A percentile compares a stretch with the other conserved stretches of the same genome.
Conservation (phyloP, 2,797 vertebrate species). For the Dromococcyx pavoninus region DNA sequence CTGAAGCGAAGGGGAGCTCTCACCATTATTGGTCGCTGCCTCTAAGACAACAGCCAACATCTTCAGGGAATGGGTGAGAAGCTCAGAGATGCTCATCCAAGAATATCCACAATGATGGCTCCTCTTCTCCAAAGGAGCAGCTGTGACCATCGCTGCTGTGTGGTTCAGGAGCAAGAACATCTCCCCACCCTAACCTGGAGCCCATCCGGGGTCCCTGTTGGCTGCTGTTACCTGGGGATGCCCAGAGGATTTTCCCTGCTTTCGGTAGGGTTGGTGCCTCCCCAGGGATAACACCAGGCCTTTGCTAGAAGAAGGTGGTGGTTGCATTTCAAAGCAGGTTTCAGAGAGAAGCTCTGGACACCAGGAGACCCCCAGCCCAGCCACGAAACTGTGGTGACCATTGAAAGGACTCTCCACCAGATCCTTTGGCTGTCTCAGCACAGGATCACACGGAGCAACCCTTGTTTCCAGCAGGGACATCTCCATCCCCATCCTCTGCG, state of each 20-base stretch:
- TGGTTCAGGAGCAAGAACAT: background rate
- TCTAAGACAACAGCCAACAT: background rate
- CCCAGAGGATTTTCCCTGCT: background rate
- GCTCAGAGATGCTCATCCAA: background rate
- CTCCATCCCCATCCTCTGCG: background rate
- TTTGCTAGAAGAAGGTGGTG: background rate
- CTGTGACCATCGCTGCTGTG: background rate
- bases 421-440: background rate
- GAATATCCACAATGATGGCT: background rate
- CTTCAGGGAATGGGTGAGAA: background rate
- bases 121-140: background rate
- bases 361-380: background rate
- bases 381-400: accelerated
- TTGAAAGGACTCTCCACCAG: background rate
- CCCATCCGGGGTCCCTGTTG: background rate
- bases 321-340: background rate
- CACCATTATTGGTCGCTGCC: accelerated
- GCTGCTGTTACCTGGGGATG: background rate
- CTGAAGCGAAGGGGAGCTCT: background rate
- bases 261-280: background rate
- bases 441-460: accelerated
- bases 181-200: background rate
- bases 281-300: no score
- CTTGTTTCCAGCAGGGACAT: background rate
- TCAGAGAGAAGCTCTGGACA: background rate